Evolutionary conservation across 2,113 vertebrate species (phyloP).

Genomic region (Muntiacus muntjak): DNA sequence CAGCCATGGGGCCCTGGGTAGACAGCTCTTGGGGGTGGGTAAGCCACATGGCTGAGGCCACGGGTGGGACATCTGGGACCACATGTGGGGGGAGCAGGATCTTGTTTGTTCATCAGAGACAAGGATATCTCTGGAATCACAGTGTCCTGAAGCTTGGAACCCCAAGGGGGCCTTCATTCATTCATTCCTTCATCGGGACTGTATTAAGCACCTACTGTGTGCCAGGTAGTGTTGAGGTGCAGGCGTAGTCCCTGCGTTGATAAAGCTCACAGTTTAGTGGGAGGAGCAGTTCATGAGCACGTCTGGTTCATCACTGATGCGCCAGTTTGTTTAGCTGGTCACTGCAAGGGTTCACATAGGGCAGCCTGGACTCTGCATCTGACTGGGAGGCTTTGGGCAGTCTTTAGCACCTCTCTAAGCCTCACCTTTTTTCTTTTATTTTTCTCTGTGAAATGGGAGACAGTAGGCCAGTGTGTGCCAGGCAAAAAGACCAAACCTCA

Average conservation of each 20-base stretch:
- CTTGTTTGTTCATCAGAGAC: no score
- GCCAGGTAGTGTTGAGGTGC: no score
- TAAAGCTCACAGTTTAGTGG: background rate
- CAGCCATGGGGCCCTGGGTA: fast-evolving
- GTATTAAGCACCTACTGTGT: background rate
- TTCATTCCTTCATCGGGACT: background rate
- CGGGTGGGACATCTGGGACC: background rate
- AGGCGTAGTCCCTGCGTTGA: fast-evolving
- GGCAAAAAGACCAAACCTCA: background rate
- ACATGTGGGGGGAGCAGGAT: fast-evolving
- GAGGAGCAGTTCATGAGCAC: fast-evolving
- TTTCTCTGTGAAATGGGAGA: background rate
- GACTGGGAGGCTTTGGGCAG: background rate
- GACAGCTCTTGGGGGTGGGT: background rate
- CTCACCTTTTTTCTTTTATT: background rate
- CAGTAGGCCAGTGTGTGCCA: background rate
- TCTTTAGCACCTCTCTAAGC: background rate
- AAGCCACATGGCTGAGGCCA: background rate
- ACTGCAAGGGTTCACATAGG: background rate
- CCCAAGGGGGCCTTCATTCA: fast-evolving
- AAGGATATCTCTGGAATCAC: background rate
- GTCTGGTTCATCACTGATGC: background rate
- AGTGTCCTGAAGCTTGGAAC: background rate
- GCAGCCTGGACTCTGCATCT: no score
- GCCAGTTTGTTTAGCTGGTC: background rate